Base-by-base conservation (phyloP, 2,797 vertebrate species). In the Anableps anableps region DNA sequence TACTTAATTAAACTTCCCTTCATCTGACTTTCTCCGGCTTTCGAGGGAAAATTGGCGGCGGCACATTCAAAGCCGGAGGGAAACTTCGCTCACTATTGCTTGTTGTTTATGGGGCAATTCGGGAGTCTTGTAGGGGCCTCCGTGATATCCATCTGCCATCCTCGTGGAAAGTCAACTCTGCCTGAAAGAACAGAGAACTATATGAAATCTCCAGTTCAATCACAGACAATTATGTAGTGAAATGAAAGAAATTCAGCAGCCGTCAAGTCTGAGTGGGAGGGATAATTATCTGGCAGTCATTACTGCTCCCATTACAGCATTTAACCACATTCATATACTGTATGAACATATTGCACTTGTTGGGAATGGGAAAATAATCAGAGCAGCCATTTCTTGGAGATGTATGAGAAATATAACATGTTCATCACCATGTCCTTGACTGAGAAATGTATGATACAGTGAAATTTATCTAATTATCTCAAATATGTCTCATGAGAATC, bases 1-100 rank as follows among this genome's bases (percentile, higher is more conserved):
- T 94, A 95, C 95, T 96, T 96, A 96, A 96, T 96, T 96, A 96
- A 96, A 95, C 93, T 95, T 95, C 92, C 94, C 94, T 95, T 94
- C 92, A 93, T 95, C 84, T 91, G 91, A 94, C 90, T 95, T 94
- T 94, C 88, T 89, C 90, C 78, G 76, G 90, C 93, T 94, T 94
- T 94, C 89, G 88, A 94, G 86, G 91, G 91, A 93, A 94, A 93
- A 93, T 91, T 81, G 90, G 90, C 86, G 89, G 91, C 90, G 85
- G 88, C 90, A 77, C 80, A 88, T 86, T 93, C 81, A 94, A 93
- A 79, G 93, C 87, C 87, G 86, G 72, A 16, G 81, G 66, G 83
- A 93, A 95, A 92, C 88, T 92, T 92, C 91, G 80, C 79, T 88
- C 85, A 66, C 91, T 68, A 82, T 84, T 71, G 83, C 91, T 83